A percentile compares a stretch with the other conserved stretches of the same genome.
Conservation (phyloP, 2,113 vertebrate genomes). For the Oplegnathus fasciatus region DNA sequence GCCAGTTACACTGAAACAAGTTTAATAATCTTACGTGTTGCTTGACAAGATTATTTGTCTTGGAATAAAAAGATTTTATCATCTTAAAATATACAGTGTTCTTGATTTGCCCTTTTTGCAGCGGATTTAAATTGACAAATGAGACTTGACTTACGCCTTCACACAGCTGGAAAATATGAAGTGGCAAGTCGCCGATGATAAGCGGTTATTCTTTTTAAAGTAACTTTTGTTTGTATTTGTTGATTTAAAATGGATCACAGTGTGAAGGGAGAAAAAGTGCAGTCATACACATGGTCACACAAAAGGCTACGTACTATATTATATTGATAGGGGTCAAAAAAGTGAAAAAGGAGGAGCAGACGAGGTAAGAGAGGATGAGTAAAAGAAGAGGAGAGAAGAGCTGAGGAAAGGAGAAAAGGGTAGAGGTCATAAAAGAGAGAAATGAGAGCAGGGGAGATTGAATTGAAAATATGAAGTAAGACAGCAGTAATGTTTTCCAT, state of each 20-base stretch:
- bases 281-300: neutral
- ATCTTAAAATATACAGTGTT: too few species aligned
- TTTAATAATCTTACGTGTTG: neutral
- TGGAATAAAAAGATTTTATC: too few species aligned
- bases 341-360: neutral
- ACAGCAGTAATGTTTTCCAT: slow-evolving; percentile 58
- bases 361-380: neutral
- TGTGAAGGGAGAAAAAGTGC: neutral
- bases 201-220: too few species aligned
- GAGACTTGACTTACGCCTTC: neutral
- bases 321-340: too few species aligned
- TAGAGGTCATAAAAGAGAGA: too few species aligned
- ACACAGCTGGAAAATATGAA: neutral
- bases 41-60: neutral
- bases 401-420: too few species aligned
- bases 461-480: slow-evolving; percentile 25
- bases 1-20: neutral
- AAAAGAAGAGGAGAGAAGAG: neutral
- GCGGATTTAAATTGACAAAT: neutral
- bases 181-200: neutral
- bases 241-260: neutral
- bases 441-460: neutral
- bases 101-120: neutral
- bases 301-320: neutral
- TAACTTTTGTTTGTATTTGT: neutral